Evolutionary conservation across 2,113 vertebrate species (phyloP), one percentile per base, ranked within the genome.

Genomic region (Corythaeola cristata): DNA sequence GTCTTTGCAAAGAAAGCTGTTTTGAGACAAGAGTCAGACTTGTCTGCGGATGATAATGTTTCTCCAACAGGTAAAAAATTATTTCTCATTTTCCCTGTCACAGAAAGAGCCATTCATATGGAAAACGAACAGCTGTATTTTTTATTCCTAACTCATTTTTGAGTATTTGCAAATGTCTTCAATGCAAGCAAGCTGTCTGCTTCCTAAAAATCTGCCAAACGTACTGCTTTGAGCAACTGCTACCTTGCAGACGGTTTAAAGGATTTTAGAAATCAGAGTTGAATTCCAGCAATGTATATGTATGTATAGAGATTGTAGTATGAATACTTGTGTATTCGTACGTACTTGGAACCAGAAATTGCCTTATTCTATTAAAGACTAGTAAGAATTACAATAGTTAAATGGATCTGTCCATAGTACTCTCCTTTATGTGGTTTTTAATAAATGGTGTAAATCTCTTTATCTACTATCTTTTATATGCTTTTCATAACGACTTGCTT

Each of bases 21-120:
- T 81, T 32, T 52, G 41, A 83, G 53, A 55, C 92, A 85, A 50
- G 97, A 94, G 41, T 90, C 76, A 86, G 90, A 87, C 7, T 68
- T 84, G 76, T 53, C 90, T 88, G 60, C 56, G 74, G 93, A 95
- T 83, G 77, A 66, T 49, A 59, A 39, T 19, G 20, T 80, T 92
- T 53, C 93, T 85, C 23, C 72, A 79, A 60, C 95, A 97, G 98
- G 98, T 98, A 91, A 92, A 75, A 92, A 37, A 73, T 30, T 2
- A 26, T 63, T 85, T 91, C 64, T 74, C 19, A 5, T 64, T 89
- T 90, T 60, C 45, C 47, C 47, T 69, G 55, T 72, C 80, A 62
- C 53, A 72, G 72, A 55, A 90, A 59, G 74, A 68, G 2, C 69
- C 53, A 67, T 50, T 91, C 30, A 21, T 35, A 41, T 71, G 62